Evolutionary conservation across 2,888 invertebrate genomes (phyloP).

Genomic region (Iselma pallidipennis): DNA sequence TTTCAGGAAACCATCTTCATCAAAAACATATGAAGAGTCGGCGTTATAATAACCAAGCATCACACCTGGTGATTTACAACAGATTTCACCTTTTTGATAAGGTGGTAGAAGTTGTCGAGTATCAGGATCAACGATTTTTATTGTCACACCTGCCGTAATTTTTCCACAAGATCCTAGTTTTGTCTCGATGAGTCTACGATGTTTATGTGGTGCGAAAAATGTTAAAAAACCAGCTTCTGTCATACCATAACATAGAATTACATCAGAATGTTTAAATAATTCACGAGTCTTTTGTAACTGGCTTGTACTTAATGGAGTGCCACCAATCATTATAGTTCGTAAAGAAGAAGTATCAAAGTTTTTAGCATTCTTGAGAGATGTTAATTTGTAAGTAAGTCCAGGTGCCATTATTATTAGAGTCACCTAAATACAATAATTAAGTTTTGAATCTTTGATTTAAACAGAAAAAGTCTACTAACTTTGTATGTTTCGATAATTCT

Average conservation of each 20-base stretch:
- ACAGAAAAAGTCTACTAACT: constrained; percentile 37
- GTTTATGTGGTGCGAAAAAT: constrained; percentile 14
- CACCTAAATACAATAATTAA: constrained; percentile 8
- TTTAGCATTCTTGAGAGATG: constrained; percentile 21
- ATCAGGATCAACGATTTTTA: constrained; percentile 34
- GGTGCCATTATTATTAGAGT: constrained; percentile 25
- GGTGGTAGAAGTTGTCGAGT: constrained; percentile 43
- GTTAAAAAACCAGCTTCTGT: constrained; percentile 49
- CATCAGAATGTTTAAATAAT: constrained; percentile 47
- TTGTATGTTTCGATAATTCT: constrained; percentile 37
- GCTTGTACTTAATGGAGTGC: constrained; percentile 28
- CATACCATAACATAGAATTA: constrained; percentile 52
- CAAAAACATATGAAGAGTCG: constrained; percentile 52
- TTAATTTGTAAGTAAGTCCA: constrained; percentile 30
- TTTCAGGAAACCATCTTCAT: constrained; percentile 56
- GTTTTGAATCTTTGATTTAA: neutral
- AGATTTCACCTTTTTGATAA: constrained; percentile 58
- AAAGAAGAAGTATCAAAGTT: constrained; percentile 31
- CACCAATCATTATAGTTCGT: constrained; percentile 30
- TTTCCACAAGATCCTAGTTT: constrained; percentile 22
- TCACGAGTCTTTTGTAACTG: constrained; percentile 30
- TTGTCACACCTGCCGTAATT: constrained; percentile 2
- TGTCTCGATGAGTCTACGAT: neutral
- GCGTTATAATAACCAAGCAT: constrained; percentile 56
- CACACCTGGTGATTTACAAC: constrained; percentile 51